A percentile compares a stretch with the other conserved stretches of the same genome.
phyloP scores from a whole-genome alignment of 2,888 invertebrate genomes.

The Standfussiana lucernea region DNA sequence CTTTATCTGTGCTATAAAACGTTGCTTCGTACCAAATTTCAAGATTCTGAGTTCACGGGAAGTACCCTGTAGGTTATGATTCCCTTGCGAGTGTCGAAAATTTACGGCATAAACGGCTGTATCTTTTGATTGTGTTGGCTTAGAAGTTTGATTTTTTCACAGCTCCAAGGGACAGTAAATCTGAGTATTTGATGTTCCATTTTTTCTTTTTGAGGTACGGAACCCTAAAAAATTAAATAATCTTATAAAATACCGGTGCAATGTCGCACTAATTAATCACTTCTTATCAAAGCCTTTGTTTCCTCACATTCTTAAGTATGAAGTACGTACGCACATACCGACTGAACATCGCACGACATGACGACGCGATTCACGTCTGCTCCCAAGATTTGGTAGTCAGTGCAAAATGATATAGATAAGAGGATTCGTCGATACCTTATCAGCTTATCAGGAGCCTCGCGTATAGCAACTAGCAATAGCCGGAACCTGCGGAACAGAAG shows the following conservation, averaged over 20 bases:
- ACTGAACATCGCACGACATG: conserved; percentile 11
- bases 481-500: neutral
- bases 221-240: no score
- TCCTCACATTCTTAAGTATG: neutral
- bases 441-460: conserved; percentile 38
- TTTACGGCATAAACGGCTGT: no score
- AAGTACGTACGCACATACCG: conserved; percentile 1
- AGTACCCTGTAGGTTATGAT: no score
- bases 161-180: no score
- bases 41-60: no score
- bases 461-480: conserved; percentile 35
- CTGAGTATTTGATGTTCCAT: no score
- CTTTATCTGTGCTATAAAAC: no score
- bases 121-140: no score
- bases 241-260: neutral
- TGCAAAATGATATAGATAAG: conserved; percentile 43
- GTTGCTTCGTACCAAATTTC: no score
- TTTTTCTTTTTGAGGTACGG: no score
- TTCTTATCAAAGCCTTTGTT: conserved; percentile 1
- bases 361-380: conserved; percentile 13
- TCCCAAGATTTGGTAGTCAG: conserved; percentile 2
- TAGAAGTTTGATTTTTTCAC: no score
- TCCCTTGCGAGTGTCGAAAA: no score
- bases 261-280: conserved; percentile 5
- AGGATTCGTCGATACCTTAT: conserved; percentile 41